Evolutionary conservation across 2,797 vertebrate species (phyloP).

Genomic region (Lutjanus campechanus): DNA sequence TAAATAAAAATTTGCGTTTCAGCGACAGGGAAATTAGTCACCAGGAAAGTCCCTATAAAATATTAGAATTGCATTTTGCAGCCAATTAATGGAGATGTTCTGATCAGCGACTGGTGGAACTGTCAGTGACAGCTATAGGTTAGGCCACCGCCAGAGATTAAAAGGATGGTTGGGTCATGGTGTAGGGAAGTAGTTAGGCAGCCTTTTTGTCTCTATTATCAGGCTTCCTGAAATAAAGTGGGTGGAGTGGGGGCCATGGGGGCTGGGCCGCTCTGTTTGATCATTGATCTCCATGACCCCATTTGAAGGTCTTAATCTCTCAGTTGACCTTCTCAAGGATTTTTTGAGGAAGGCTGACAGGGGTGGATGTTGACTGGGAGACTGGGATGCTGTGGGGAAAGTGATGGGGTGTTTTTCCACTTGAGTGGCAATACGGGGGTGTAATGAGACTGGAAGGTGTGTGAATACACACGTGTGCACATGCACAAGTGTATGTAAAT

Average conservation of each 20-base stretch:
- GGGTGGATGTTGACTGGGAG: constrained; percentile 82
- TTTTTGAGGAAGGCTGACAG: constrained; percentile 83
- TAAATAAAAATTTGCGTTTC: too few relatives aligned
- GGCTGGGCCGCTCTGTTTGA: constrained; percentile 89
- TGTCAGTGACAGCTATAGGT: constrained; percentile 62
- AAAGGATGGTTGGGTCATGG: constrained; percentile 67
- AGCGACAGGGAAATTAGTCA: too few relatives aligned
- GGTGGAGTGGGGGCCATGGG: constrained; percentile 64
- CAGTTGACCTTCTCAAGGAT: constrained; percentile 92
- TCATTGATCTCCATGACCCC: constrained; percentile 95
- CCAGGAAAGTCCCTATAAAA: background rate
- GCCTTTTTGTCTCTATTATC: constrained; percentile 83
- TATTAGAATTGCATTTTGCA: background rate
- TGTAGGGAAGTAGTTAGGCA: constrained; percentile 76
- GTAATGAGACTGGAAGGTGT: constrained; percentile 85
- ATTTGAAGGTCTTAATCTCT: constrained; percentile 88
- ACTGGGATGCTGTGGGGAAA: constrained; percentile 70
- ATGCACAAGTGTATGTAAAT: constrained; percentile 63
- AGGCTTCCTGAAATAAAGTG: constrained; percentile 79
- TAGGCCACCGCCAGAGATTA: constrained; percentile 72
- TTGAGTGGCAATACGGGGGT: constrained; percentile 86
- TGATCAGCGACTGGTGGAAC: constrained; percentile 50
- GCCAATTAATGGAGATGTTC: constrained; percentile 57
- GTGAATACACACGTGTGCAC: constrained; percentile 70
- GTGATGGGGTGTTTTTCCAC: constrained; percentile 86